These are phyloP conservation scores for Eunapius fragilis DNA, from an alignment of 37 sponge, comb jelly and placozoan genomes.

Conservation along the genomic window DNA sequence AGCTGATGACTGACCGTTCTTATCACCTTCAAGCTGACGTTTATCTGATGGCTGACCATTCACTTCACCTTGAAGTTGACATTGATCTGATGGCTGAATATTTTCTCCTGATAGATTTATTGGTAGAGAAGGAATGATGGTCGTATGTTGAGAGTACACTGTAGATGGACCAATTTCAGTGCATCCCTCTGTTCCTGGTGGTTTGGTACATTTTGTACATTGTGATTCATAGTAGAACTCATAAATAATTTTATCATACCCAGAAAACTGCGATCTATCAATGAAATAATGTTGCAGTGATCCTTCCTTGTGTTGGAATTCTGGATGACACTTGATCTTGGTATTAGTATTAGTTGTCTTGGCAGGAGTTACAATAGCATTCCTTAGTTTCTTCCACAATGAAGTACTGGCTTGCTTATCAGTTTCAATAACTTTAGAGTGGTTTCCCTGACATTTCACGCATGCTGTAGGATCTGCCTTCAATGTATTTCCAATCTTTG, in stretches of 20 bases:
- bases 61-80: no score
- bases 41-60: no score
- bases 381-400: not conserved
- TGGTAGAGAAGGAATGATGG: no score
- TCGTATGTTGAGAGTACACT: not conserved
- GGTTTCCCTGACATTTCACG: not conserved
- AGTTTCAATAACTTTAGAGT: not conserved
- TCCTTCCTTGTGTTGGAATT: not conserved
- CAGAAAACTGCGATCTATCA: not conserved
- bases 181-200: slow-evolving; percentile 1
- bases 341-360: not conserved
- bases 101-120: no score
- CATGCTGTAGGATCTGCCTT: not conserved
- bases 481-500: not conserved
- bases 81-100: no score
- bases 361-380: not conserved
- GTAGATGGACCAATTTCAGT: not conserved
- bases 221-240: not conserved
- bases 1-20: no score
- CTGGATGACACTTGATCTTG: not conserved
- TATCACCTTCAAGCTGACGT: no score
- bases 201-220: not conserved
- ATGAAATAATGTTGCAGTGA: not conserved
- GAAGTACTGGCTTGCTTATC: not conserved
- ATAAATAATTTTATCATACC: not conserved